Evolutionary conservation across 2,797 vertebrate species (phyloP), one percentile per base, ranked within the genome.

Genomic region (Danionella dracula): DNA sequence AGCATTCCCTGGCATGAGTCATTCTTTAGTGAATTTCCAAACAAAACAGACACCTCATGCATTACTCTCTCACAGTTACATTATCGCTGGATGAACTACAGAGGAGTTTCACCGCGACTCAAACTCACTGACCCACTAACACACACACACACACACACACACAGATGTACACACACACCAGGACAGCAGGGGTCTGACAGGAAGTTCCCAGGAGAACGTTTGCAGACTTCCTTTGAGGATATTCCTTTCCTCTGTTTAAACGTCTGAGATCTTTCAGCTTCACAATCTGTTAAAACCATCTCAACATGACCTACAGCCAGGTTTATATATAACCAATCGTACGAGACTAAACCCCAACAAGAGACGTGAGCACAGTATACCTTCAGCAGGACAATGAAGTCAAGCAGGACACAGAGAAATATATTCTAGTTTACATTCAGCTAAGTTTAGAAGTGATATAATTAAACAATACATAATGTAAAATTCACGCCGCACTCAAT

Each of bases 41-140:
- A 65, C 61, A 70, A 44, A 60, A 37, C 46, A 51, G 57, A 50
- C 50, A 59, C 35, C 42, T 31, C 37, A 48, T 51, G 31, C 32
- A 46, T 71, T 61, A 67, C 32, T 7, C 37, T 10, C 20, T 15
- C 44, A 48, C 12, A n/a, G 15, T 29, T 12, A 32, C 53, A 48
- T 27, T 32, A 64, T 74, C 76, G 76, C 79, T 78, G 76, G 77
- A 66, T 21, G 17, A 65, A 67, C 4, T 17, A 23, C 8, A 69
- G 66, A 57, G 67, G 55, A 61, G 73, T 78, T 82, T 73, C 78
- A 78, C 80, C 82, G 80, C 71, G 62, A 37, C 67, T 68, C 31
- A 35, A 66, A 42, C 41, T 56, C 19, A 17, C 45, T 55, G 27
- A 61, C 70, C 49, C 32, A 66, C 11, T 12, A 11, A 48, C 15